phyloP scores from a whole-genome alignment of 30 jellyfish, hydroid and myxozoan species.

The Sanderia malayensis region DNA sequence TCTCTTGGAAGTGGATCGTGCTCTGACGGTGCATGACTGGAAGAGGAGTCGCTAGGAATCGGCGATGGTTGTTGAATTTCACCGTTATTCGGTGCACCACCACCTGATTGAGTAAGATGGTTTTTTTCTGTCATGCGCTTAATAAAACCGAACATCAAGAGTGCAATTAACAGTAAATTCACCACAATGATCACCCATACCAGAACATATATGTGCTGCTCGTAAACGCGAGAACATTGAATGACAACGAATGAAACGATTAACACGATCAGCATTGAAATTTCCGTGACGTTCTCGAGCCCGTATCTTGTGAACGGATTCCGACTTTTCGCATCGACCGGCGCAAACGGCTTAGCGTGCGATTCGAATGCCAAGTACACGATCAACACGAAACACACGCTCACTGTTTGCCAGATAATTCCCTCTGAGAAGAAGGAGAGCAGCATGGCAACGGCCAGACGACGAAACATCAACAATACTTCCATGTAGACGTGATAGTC shows the following conservation, averaged over 20 bases:
- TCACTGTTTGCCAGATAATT: slow-evolving; percentile 11
- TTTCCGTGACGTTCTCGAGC: slow-evolving; percentile 44
- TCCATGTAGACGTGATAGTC: slow-evolving; percentile 49
- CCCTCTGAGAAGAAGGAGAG: slow-evolving; percentile 22
- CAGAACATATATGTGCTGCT: slow-evolving; percentile 10
- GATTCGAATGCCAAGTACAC: slow-evolving; percentile 41
- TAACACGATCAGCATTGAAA: slow-evolving; percentile 28
- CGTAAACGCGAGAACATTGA: slow-evolving; percentile 12
- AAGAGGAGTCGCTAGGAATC: too few relatives aligned
- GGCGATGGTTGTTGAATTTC: too few relatives aligned
- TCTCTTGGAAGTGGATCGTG: too few relatives aligned
- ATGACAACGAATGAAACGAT: slow-evolving; percentile 30
- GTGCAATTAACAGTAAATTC: slow-evolving; percentile 6
- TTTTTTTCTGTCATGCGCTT: slow-evolving; percentile 10
- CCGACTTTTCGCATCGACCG: background rate
- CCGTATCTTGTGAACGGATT: slow-evolving; percentile 19
- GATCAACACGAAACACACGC: slow-evolving; percentile 25
- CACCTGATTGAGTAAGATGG: too few relatives aligned
- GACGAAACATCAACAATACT: slow-evolving; percentile 42
- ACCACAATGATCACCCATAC: slow-evolving; percentile 23
- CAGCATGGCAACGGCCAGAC: slow-evolving; percentile 36
- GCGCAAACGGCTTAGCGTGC: slow-evolving; percentile 49
- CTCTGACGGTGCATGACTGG: too few relatives aligned
- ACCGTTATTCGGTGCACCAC: too few relatives aligned
- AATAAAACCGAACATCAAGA: slow-evolving; percentile 12